Conservation (phyloP, 2,113 vertebrate genomes). For the Bubo scandiacus region DNA sequence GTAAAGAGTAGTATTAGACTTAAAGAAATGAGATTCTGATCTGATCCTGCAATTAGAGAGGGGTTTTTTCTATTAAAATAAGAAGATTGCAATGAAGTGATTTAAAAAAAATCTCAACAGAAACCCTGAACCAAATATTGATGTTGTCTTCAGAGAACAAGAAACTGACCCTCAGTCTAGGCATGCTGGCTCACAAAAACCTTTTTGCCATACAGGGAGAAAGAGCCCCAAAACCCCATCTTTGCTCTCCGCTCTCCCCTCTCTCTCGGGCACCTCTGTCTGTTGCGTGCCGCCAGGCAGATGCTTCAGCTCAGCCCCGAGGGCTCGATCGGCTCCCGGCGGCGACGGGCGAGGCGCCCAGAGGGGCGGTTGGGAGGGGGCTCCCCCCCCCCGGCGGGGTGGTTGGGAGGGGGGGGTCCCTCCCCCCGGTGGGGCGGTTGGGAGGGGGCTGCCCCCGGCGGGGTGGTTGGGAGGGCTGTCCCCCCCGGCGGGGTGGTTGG, state of each 20-base stretch:
- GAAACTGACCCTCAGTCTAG: background rate
- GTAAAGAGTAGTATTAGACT: background rate
- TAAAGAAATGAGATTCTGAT: background rate
- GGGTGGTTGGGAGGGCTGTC: no score
- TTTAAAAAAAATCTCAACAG: background rate
- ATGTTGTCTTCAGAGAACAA: background rate
- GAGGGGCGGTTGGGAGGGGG: background rate
- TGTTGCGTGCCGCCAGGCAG: background rate
- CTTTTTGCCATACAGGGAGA: background rate
- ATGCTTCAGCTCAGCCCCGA: background rate
- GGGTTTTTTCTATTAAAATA: background rate
- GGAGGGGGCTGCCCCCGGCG: no score
- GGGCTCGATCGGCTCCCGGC: background rate
- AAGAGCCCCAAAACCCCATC: background rate
- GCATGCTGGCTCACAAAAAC: background rate
- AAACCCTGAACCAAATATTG: background rate
- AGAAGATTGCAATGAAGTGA: background rate
- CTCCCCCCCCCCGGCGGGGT: background rate
- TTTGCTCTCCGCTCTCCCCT: background rate
- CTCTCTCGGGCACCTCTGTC: background rate
- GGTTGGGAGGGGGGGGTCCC: no score
- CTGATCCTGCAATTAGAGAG: background rate
- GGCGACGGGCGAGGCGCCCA: background rate
- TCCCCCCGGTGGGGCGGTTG: no score
- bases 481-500: no score